Evolutionary conservation across 1,140 invertebrate genomes (phyloP).

Genomic region (Drosophila bocqueti): DNA sequence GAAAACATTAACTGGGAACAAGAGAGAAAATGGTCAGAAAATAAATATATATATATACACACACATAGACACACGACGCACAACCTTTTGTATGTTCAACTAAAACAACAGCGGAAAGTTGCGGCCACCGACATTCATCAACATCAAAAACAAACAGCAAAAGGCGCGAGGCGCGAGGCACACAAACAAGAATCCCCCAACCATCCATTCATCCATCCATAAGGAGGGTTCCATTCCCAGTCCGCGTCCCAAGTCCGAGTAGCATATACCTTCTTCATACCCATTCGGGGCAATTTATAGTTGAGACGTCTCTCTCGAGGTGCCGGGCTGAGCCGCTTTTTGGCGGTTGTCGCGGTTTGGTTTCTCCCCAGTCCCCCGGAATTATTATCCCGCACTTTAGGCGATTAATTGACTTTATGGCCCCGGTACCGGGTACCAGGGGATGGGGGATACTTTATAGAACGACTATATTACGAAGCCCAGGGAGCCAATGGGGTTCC

Average conservation of each 20-base stretch:
- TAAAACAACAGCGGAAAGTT: conserved; percentile 62
- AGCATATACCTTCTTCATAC: conserved; percentile 9
- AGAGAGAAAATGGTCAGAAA: conserved; percentile 54
- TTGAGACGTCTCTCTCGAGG: conserved; percentile 67
- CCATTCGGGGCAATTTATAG: conserved; percentile 58
- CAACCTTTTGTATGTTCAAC: conserved; percentile 30
- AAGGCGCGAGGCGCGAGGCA: conserved; percentile 55
- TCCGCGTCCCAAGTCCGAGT: conserved; percentile 1
- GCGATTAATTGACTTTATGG: conserved; percentile 80
- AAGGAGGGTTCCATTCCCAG: conserved; percentile 22
- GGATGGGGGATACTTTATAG: conserved; percentile 4
- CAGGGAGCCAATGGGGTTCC: conserved; percentile 64
- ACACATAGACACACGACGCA: not conserved
- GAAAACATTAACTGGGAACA: conserved; percentile 71
- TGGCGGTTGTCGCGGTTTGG: conserved; percentile 82
- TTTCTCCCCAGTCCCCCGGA: conserved; percentile 58
- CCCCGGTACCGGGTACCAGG: conserved; percentile 14
- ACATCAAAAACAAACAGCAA: conserved; percentile 79
- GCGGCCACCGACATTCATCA: conserved; percentile 80
- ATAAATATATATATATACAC: conserved; percentile 1
- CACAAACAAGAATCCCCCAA: conserved; percentile 46
- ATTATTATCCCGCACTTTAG: conserved; percentile 74
- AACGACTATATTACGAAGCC: conserved; percentile 16
- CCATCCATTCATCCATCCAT: conserved; percentile 7
- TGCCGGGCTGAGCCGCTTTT: conserved; percentile 68